phyloP scores from a whole-genome alignment of 2,113 vertebrate species.

The Halichoeres trimaculatus region DNA sequence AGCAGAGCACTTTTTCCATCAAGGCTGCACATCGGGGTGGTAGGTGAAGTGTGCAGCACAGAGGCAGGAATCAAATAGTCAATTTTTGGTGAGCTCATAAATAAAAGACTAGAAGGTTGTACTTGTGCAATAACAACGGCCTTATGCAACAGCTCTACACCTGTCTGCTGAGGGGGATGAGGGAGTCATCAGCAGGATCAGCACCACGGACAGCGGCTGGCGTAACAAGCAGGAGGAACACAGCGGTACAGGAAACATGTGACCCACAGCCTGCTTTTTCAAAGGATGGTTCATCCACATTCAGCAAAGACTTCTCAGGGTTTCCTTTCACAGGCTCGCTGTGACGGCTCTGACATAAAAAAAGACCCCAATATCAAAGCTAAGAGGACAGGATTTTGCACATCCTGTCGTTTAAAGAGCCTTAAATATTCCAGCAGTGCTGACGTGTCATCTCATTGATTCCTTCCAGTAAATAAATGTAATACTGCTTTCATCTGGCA shows the following conservation, averaged over 20 bases:
- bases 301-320: slow-evolving; percentile 3
- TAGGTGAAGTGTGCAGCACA: slow-evolving; percentile 9
- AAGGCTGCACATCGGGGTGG: slow-evolving; percentile 23
- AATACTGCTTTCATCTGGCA: slow-evolving; percentile 40
- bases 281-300: not conserved
- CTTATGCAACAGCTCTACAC: slow-evolving; percentile 25
- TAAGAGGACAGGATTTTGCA: slow-evolving; percentile 1
- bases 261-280: not conserved
- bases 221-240: slow-evolving; percentile 14
- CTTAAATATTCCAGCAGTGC: not conserved
- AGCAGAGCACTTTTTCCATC: slow-evolving; percentile 25
- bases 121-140: slow-evolving; percentile 15
- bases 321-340: not conserved
- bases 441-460: not conserved
- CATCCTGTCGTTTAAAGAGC: not conserved
- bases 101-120: slow-evolving; percentile 17
- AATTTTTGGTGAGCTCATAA: slow-evolving; percentile 2
- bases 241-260: not conserved
- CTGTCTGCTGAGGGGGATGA: slow-evolving; percentile 15
- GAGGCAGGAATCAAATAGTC: slow-evolving; percentile 21
- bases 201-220: slow-evolving; percentile 63
- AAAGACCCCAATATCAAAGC: not conserved
- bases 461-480: slow-evolving; percentile 6
- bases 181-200: slow-evolving; percentile 35
- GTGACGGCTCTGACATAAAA: slow-evolving; percentile 1